phyloP scores from a whole-genome alignment of 2,888 invertebrate species.

The Aradus depressus region DNA sequence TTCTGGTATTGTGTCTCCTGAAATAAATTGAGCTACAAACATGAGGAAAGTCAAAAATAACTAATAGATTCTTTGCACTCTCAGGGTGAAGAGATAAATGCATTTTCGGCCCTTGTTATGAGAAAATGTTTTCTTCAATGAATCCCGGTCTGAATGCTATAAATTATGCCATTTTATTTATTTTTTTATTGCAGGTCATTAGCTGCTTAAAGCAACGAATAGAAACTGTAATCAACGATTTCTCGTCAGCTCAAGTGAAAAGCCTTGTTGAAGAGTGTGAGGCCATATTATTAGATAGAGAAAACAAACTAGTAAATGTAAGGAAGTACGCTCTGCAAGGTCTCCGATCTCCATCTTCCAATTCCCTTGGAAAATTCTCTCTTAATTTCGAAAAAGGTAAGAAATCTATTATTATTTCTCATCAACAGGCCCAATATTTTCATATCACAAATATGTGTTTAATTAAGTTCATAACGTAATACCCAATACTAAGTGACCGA shows the following conservation, averaged over 20 bases:
- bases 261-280: constrained; percentile 55
- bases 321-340: constrained; percentile 49
- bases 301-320: constrained; percentile 61
- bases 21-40: too few relatives aligned
- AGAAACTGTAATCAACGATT: constrained; percentile 56
- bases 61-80: too few relatives aligned
- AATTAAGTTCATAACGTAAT: too few relatives aligned
- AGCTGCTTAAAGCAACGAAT: constrained; percentile 74
- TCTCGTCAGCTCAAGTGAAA: constrained; percentile 41
- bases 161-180: background rate
- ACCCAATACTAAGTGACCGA: too few relatives aligned
- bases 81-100: too few relatives aligned
- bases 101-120: too few relatives aligned
- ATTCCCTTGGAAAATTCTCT: constrained; percentile 9
- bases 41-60: too few relatives aligned
- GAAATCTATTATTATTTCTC: background rate
- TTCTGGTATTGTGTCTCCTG: too few relatives aligned
- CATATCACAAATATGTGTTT: too few relatives aligned
- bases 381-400: background rate
- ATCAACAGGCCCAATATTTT: too few relatives aligned
- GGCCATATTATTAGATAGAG: constrained; percentile 69
- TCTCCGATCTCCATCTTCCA: constrained; percentile 29
- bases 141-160: background rate
- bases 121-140: background rate
- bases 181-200: constrained; percentile 46